Base-by-base conservation (phyloP, 2,888 invertebrate genomes). In the Chesias legatella region DNA sequence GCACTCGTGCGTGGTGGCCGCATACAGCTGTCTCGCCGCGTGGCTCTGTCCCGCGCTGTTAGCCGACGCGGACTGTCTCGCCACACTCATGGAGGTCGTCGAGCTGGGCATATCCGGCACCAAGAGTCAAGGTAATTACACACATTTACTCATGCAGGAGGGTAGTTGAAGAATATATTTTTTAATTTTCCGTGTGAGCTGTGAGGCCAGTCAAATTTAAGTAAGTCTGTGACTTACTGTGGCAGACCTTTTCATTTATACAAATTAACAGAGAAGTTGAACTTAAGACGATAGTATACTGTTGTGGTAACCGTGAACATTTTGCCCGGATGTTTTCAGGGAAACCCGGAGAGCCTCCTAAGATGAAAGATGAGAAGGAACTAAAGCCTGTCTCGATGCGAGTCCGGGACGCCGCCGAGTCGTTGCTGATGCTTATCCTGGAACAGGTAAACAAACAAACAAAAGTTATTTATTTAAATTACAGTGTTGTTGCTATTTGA, bases 91-190 rank as follows among this genome's bases (percentile, higher is more conserved):
- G 48, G 98, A 99, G 84, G 98, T 98, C 0, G 96, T 98, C 1
- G 99, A 99, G 77, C 90, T 99, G 13, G 99, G 99, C 37, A 96
- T 99, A 39, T 98, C 98, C 0, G 99, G 99, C 8, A 93, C 96
- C 5, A 98, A 98, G 83, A 94, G 94, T 40, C 89, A 93, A 30
- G 93, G 93, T 48, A 17, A n/a, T n/a, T n/a, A n/a, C n/a, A n/a
- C n/a, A n/a, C n/a, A n/a, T n/a, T n/a, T n/a, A n/a, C n/a, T n/a
- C n/a, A n/a, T n/a, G n/a, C n/a, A n/a, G n/a, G n/a, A n/a, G n/a
- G n/a, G n/a, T n/a, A n/a, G n/a, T n/a, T n/a, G n/a, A n/a, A n/a
- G n/a, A n/a, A n/a, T n/a, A n/a, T n/a, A n/a, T n/a, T n/a, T n/a
- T n/a, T n/a, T n/a, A n/a, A n/a, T n/a, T n/a, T n/a, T n/a, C n/a